Conservation (phyloP, 2,113 vertebrate species). For the Anthoscopus minutus region DNA sequence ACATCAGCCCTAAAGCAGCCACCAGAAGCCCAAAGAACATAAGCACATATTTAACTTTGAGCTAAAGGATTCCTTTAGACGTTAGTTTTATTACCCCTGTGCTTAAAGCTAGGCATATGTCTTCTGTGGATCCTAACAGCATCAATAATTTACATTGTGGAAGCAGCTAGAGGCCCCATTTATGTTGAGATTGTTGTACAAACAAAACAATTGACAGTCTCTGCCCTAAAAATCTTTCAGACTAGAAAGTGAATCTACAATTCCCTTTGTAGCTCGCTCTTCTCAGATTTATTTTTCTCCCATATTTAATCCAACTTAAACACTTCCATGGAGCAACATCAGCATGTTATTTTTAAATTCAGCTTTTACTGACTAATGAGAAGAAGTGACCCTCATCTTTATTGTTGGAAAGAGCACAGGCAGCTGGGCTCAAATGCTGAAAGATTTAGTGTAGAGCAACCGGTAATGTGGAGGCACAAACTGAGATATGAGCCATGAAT, state of each 20-base stretch:
- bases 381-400: slow-evolving; percentile 6
- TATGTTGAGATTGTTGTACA: slow-evolving; percentile 23
- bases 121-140: slow-evolving; percentile 18
- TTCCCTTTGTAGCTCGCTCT: slow-evolving; percentile 42
- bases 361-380: slow-evolving; percentile 17
- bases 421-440: background rate
- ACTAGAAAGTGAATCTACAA: slow-evolving; percentile 18
- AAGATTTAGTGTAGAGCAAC: slow-evolving; percentile 15
- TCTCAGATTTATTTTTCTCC: slow-evolving; percentile 14
- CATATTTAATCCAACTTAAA: slow-evolving; percentile 40
- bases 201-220: slow-evolving; percentile 57
- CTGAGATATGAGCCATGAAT: background rate
- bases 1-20: background rate
- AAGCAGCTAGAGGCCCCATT: slow-evolving; percentile 39
- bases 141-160: slow-evolving; percentile 38
- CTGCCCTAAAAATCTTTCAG: slow-evolving; percentile 54
- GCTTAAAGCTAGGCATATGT: slow-evolving; percentile 5
- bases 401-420: background rate
- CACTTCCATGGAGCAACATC: background rate
- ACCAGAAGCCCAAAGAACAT: background rate
- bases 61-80: background rate
- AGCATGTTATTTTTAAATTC: slow-evolving; percentile 51
- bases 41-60: background rate
- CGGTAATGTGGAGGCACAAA: background rate
- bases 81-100: background rate